Evolutionary conservation across 2,113 vertebrate genomes (phyloP).

Genomic region (Phasianus colchicus): DNA sequence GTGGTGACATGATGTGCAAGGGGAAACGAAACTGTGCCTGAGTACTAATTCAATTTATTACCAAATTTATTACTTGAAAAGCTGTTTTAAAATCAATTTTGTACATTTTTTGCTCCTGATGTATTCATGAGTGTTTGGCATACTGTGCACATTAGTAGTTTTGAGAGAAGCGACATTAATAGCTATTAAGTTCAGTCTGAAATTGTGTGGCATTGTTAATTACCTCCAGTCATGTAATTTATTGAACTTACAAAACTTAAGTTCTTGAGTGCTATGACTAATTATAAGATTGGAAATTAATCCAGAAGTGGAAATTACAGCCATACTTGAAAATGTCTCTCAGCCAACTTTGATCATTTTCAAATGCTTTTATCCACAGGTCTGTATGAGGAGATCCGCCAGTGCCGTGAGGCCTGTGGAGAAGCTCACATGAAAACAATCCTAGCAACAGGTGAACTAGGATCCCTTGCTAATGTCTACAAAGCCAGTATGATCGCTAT

Average conservation of each 20-base stretch:
- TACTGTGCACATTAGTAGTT: conserved; percentile 29
- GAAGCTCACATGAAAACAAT: conserved; percentile 96
- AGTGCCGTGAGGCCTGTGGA: conserved; percentile 90
- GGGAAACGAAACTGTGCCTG: neutral
- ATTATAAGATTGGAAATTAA: conserved; percentile 56
- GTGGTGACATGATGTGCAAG: neutral
- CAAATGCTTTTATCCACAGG: conserved; percentile 68
- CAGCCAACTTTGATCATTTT: conserved; percentile 10
- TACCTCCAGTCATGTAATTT: conserved; percentile 47
- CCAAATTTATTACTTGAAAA: neutral
- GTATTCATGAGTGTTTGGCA: neutral
- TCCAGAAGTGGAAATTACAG: conserved; percentile 43
- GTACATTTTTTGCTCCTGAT: neutral
- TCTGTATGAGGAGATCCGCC: conserved; percentile 90
- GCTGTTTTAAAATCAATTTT: neutral
- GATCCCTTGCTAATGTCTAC: conserved; percentile 91
- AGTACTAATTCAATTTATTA: neutral
- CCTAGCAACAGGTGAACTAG: conserved; percentile 92
- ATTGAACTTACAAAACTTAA: conserved; percentile 53
- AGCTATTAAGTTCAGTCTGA: conserved; percentile 39
- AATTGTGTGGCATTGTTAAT: conserved; percentile 14
- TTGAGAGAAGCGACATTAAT: conserved; percentile 12
- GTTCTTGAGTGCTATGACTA: conserved; percentile 35
- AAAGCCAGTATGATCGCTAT: conserved; percentile 96
- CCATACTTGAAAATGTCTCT: conserved; percentile 18